Percentiles rank a stretch among this genome's conserved stretches.
Conservation (phyloP, 2,888 invertebrate genomes). For the Lasius fuliginosus region DNA sequence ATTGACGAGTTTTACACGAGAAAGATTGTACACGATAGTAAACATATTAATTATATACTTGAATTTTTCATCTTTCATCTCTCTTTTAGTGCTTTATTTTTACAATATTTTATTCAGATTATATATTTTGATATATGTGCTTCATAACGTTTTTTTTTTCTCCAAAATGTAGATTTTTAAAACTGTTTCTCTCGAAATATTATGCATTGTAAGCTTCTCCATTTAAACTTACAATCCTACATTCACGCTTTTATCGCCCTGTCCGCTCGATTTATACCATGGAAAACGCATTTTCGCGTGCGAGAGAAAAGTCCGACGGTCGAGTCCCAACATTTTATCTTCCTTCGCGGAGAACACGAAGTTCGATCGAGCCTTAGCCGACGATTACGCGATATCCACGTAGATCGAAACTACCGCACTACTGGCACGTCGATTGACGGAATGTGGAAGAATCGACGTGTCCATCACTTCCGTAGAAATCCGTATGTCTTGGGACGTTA, state of each 20-base stretch:
- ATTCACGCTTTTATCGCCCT: conserved; percentile 25
- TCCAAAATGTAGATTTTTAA: background rate
- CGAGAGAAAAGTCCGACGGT: conserved; percentile 33
- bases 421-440: conserved; percentile 52
- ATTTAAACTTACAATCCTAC: conserved; percentile 35
- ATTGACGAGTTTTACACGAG: background rate
- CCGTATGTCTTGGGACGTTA: conserved; percentile 48
- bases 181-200: background rate
- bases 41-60: background rate
- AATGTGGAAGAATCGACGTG: conserved; percentile 60
- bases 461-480: conserved; percentile 55
- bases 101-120: background rate
- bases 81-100: background rate
- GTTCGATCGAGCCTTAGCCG: conserved; percentile 44
- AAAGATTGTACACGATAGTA: too few species aligned
- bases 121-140: background rate
- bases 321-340: conserved; percentile 20
- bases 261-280: conserved; percentile 35
- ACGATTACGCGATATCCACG: conserved; percentile 54
- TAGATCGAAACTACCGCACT: conserved; percentile 61
- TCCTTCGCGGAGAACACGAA: conserved; percentile 24
- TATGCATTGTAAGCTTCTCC: background rate
- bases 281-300: conserved; percentile 41
- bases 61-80: background rate
- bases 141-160: background rate